Evolutionary conservation across 2,113 vertebrate species (phyloP).

Genomic region (Ceuthmochares aereus): DNA sequence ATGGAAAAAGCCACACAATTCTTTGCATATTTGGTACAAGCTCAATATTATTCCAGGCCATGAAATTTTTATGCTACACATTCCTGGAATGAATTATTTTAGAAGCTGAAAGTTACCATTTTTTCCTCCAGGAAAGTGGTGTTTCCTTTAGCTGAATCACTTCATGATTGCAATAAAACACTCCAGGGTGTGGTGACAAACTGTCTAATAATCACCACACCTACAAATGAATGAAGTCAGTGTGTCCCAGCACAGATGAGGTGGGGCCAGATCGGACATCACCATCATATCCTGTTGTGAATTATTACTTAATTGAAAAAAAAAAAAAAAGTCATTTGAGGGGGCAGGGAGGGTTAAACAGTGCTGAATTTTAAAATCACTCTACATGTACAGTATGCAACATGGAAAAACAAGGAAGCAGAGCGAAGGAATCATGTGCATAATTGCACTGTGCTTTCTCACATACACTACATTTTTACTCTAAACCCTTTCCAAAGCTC

Average conservation of each 20-base stretch:
- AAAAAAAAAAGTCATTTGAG: background rate
- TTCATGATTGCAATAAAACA: conserved; percentile 34
- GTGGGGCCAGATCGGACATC: conserved; percentile 19
- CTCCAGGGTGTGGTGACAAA: conserved; percentile 43
- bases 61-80: background rate
- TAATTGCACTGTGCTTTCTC: background rate
- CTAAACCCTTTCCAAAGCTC: background rate
- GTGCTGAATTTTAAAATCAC: background rate
- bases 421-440: background rate
- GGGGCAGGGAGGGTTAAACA: background rate
- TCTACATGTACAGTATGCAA: background rate
- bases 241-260: conserved; percentile 25
- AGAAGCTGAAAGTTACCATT: background rate
- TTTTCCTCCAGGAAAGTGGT: background rate
- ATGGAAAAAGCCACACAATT: background rate
- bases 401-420: background rate
- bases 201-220: conserved; percentile 39
- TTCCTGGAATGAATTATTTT: background rate
- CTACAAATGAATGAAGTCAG: conserved; percentile 56
- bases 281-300: conserved; percentile 50
- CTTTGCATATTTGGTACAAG: background rate
- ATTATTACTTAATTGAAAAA: background rate
- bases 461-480: background rate
- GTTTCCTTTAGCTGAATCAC: conserved; percentile 25
- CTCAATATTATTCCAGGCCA: background rate